phyloP scores from a whole-genome alignment of 2,113 vertebrate genomes.

The Elgaria multicarinata region DNA sequence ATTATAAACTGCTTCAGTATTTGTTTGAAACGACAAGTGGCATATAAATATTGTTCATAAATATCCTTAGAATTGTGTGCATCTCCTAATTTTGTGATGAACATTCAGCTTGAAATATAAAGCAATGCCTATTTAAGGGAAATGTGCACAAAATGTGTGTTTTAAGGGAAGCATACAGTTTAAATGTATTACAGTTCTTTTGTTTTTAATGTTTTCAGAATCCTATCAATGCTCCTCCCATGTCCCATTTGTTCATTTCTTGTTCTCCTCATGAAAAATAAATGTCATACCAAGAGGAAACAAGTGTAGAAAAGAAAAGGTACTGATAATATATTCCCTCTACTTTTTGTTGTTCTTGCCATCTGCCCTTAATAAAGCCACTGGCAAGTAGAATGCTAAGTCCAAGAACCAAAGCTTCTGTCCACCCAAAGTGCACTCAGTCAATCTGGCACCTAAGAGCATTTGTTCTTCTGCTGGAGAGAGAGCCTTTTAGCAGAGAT shows the following conservation, averaged over 20 bases:
- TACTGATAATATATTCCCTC: background rate
- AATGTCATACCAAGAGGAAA: background rate
- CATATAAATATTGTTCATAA: too few species aligned
- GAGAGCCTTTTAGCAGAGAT: conserved; percentile 29
- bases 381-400: fast-evolving
- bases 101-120: background rate
- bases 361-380: background rate
- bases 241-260: background rate
- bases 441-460: conserved; percentile 45
- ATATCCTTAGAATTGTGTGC: background rate
- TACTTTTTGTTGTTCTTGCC: background rate
- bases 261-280: background rate
- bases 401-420: background rate
- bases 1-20: too few species aligned
- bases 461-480: conserved; percentile 18
- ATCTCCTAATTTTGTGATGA: background rate
- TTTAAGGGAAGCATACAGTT: background rate
- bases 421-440: conserved; percentile 32
- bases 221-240: background rate
- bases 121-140: background rate
- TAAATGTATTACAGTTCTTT: background rate
- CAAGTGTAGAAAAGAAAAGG: background rate
- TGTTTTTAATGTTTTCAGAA: background rate
- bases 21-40: too few species aligned
- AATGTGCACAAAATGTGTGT: too few species aligned